A percentile compares a stretch with the other conserved stretches of the same genome.
Evolutionary conservation across 2,888 invertebrate genomes (phyloP).

Genomic region (Poecilobothrus nobilitatus): DNA sequence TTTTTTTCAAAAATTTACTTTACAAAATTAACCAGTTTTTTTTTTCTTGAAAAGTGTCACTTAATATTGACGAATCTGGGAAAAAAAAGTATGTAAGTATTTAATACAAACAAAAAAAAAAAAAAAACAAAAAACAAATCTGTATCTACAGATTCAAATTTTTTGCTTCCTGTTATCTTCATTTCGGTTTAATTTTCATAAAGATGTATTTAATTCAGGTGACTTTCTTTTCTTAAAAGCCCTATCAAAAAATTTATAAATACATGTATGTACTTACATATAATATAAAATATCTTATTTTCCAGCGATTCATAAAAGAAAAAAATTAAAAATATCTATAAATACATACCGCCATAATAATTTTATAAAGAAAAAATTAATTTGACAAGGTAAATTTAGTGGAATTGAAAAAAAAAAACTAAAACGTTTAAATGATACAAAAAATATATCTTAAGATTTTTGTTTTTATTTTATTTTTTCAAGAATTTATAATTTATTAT

Average conservation of each 20-base stretch:
- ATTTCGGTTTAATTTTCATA: neutral
- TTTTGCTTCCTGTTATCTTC: too few relatives aligned
- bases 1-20: neutral
- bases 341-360: neutral
- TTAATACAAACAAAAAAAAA: neutral
- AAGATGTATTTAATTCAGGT: neutral
- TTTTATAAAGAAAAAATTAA: neutral
- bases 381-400: neutral
- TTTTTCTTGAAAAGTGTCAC: neutral
- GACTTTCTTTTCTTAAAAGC: neutral
- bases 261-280: too few relatives aligned
- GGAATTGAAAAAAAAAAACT: neutral
- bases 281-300: too few relatives aligned
- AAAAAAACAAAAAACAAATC: neutral
- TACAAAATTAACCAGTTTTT: neutral
- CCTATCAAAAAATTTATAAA: too few relatives aligned
- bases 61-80: neutral
- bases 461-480: too few relatives aligned
- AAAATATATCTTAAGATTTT: too few relatives aligned
- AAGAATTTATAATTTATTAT: neutral
- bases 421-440: too few relatives aligned
- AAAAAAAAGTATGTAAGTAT: too few relatives aligned
- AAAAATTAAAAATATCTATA: neutral
- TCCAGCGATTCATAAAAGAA: neutral
- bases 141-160: neutral